Evolutionary conservation across 2,797 vertebrate species (phyloP).

Genomic region (Clamator glandarius): DNA sequence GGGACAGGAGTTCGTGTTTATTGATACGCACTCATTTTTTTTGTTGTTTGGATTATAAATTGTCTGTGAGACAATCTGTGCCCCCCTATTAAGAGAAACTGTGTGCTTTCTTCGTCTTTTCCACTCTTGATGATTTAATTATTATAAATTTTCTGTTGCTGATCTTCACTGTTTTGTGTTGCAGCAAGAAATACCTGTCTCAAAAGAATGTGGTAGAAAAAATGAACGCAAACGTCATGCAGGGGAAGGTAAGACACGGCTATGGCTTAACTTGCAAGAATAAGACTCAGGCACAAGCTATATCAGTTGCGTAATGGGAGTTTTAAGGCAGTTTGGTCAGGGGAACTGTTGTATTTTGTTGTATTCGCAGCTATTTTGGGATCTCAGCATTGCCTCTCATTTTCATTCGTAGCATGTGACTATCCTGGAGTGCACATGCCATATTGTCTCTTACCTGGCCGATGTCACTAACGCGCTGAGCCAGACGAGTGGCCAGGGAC

Average conservation of each 20-base stretch:
- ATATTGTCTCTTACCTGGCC: constrained; percentile 96
- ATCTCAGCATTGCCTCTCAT: not conserved
- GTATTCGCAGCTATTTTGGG: not conserved
- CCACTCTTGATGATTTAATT: not conserved
- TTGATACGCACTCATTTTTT: not conserved
- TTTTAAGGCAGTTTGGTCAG: not conserved
- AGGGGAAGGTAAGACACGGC: constrained; percentile 88
- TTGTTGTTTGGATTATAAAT: not conserved
- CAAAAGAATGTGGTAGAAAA: constrained; percentile 99
- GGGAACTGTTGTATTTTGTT: fast-evolving
- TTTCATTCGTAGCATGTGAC: constrained; percentile 84
- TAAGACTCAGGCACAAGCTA: not conserved
- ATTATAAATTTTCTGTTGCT: not conserved
- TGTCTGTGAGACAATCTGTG: not conserved
- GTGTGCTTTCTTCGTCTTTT: not conserved
- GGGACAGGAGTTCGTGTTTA: not conserved
- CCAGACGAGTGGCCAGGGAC: constrained; percentile 90
- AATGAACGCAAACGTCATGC: constrained; percentile 93
- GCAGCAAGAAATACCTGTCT: constrained; percentile 97
- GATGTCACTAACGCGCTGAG: constrained; percentile 97
- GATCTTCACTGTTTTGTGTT: constrained; percentile 30
- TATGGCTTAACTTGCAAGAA: not conserved
- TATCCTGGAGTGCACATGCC: constrained; percentile 95
- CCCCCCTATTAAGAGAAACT: not conserved
- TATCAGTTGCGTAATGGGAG: no score